phyloP scores from a whole-genome alignment of 2,888 invertebrate genomes.

The Mycalesis mineus region DNA sequence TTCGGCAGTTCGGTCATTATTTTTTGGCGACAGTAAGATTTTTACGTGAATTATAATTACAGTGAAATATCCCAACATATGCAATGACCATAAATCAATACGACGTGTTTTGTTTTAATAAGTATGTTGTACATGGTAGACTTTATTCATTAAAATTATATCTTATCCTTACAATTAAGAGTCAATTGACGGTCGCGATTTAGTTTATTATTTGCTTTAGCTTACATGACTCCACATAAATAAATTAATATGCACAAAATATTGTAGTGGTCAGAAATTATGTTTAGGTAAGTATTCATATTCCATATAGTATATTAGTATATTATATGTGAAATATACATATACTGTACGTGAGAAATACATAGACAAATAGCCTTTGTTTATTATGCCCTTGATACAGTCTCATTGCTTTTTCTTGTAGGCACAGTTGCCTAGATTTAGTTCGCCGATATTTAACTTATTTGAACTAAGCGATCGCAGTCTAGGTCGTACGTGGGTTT shows the following conservation, averaged over 20 bases:
- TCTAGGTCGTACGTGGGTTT: no score
- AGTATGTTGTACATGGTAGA: no score
- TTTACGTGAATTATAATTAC: no score
- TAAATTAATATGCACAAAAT: not conserved
- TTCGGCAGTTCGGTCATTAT: not conserved
- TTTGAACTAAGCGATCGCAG: not conserved
- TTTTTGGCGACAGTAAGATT: not conserved
- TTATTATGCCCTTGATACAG: constrained; percentile 4
- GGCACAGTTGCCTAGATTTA: not conserved
- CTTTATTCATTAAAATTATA: no score
- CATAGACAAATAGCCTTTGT: not conserved
- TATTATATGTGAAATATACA: no score
- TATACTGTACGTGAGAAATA: constrained; percentile 11
- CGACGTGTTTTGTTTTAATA: no score
- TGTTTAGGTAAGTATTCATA: not conserved
- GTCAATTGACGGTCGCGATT: no score
- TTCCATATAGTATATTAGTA: not conserved
- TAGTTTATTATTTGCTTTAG: no score
- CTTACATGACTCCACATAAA: no score
- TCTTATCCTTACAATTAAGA: no score
- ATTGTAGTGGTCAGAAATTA: not conserved
- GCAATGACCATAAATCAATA: no score
- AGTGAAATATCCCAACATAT: no score
- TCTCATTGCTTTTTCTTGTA: not conserved
- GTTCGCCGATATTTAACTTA: not conserved